Evolutionary conservation across 37 sponge, comb jelly and placozoan species (phyloP).

Genomic region (Axinella damicornis): DNA sequence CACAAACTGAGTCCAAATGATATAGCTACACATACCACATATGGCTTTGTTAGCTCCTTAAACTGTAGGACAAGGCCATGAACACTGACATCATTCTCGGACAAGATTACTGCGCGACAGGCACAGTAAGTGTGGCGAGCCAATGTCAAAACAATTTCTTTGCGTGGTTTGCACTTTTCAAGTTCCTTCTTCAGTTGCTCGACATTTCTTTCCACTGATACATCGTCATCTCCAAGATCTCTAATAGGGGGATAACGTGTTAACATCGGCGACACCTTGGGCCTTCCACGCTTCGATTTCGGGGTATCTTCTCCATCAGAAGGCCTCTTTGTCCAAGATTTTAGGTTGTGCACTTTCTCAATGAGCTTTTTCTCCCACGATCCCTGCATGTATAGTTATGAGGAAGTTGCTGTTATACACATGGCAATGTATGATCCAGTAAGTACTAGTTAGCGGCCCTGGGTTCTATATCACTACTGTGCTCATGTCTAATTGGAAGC

Average conservation of each 20-base stretch:
- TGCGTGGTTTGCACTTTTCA: constrained; percentile 26
- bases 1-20: too few species aligned
- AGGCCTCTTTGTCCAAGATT: constrained; percentile 16
- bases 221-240: constrained; percentile 13
- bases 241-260: constrained; percentile 28
- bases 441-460: too few species aligned
- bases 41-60: background rate
- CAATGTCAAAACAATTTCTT: constrained; percentile 10
- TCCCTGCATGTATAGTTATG: constrained; percentile 8
- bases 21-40: background rate
- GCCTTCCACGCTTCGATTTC: constrained; percentile 26
- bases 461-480: too few species aligned
- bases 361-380: constrained; percentile 56
- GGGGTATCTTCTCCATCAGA: constrained; percentile 20
- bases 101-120: background rate
- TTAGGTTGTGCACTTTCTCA: constrained; percentile 46
- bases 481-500: too few species aligned
- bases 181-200: constrained; percentile 15
- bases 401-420: background rate
- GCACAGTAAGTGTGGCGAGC: background rate
- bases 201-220: background rate
- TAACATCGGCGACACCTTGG: constrained; percentile 22
- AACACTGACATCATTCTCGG: background rate
- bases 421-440: too few species aligned
- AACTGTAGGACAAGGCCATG: background rate